Percentiles rank a stretch among this genome's conserved stretches.
Conservation (phyloP, 1,140 invertebrate genomes). For the Radopholus similis region DNA sequence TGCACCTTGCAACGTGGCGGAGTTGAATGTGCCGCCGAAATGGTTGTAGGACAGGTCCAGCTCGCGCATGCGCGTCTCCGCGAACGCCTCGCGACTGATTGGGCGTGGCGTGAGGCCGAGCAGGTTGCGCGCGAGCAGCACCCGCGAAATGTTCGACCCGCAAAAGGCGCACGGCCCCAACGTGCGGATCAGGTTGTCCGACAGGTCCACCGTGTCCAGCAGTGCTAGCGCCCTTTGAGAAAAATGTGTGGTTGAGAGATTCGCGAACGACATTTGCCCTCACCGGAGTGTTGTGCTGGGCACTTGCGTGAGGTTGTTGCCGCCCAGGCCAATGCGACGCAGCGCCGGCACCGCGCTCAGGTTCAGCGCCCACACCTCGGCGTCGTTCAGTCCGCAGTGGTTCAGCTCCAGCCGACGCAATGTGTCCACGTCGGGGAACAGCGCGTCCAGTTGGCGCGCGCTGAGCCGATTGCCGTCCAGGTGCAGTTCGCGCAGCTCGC, state of each 20-base stretch:
- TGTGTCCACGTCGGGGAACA: constrained; percentile 43
- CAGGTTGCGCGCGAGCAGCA: constrained; percentile 41
- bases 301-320: constrained; percentile 46
- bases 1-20: constrained; percentile 35
- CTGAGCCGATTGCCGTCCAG: constrained; percentile 48
- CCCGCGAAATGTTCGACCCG: constrained; percentile 38
- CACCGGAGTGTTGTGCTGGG: constrained; percentile 33
- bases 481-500: constrained; percentile 33
- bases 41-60: constrained; percentile 52
- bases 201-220: constrained; percentile 40
- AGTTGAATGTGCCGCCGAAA: constrained; percentile 42
- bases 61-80: constrained; percentile 38
- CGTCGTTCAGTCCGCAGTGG: constrained; percentile 43
- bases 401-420: constrained; percentile 45
- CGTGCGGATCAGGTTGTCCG: constrained; percentile 27
- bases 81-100: constrained; percentile 45
- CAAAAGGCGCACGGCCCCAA: constrained; percentile 47
- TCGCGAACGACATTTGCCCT: neutral
- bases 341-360: constrained; percentile 31
- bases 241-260: neutral
- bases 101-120: constrained; percentile 35
- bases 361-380: constrained; percentile 26
- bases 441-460: constrained; percentile 43
- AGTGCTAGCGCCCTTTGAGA: constrained; percentile 31
- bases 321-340: constrained; percentile 41